Percentiles rank a stretch among this genome's conserved stretches.
These are phyloP conservation scores for Eristalis tenax DNA, from an alignment of 2,888 invertebrate genomes.

Conservation along the genomic window DNA sequence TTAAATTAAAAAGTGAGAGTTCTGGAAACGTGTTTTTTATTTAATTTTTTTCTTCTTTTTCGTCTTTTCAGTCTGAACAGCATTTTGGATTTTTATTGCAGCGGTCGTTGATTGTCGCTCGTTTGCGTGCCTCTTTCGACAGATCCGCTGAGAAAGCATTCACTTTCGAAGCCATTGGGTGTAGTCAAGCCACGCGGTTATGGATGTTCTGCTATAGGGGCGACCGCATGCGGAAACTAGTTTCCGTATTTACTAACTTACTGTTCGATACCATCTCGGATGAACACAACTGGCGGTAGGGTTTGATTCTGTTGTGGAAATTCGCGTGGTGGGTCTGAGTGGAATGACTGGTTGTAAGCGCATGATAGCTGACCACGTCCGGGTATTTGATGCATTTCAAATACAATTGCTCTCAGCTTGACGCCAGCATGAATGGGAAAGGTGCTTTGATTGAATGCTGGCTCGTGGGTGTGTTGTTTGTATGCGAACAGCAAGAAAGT, in stretches of 20 bases:
- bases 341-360: not conserved
- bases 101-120: conserved; percentile 13
- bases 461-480: not conserved
- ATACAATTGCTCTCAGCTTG: not conserved
- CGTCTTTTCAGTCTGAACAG: not conserved
- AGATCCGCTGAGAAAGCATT: conserved; percentile 39
- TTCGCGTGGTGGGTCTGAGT: not conserved
- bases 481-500: not conserved
- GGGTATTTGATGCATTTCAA: not conserved
- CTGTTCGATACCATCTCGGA: not conserved
- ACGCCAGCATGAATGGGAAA: not conserved
- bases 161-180: conserved; percentile 61
- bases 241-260: not conserved
- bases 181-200: conserved; percentile 15
- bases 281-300: not conserved
- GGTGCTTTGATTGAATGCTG: not conserved
- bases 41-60: conserved; percentile 22
- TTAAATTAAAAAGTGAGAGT: conserved; percentile 72
- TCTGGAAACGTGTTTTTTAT: conserved; percentile 66
- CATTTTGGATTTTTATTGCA: conserved; percentile 24
- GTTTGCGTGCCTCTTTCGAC: conserved; percentile 21
- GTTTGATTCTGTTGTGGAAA: conserved; percentile 7
- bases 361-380: not conserved
- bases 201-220: not conserved
- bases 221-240: conserved; percentile 29